Evolutionary conservation across 2,888 invertebrate species (phyloP).

Genomic region (Empis livida): DNA sequence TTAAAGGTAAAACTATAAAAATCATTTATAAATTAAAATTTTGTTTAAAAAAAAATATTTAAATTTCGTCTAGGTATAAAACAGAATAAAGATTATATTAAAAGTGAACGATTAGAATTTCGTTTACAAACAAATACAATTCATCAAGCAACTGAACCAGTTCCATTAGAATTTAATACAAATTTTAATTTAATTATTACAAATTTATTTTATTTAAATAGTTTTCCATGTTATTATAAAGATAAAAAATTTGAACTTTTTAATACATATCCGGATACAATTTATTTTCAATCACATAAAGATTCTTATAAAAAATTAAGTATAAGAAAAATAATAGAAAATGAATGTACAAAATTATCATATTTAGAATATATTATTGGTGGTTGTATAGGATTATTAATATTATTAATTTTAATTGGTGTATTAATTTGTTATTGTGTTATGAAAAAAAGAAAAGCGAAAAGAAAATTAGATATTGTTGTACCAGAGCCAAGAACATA

Average conservation of each 20-base stretch:
- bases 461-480: constrained; percentile 48
- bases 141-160: constrained; percentile 16
- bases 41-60: neutral
- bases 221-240: constrained; percentile 24
- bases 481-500: constrained; percentile 72
- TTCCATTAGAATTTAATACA: constrained; percentile 23
- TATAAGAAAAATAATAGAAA: constrained; percentile 23
- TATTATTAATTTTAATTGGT: constrained; percentile 35
- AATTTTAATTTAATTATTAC: constrained; percentile 26
- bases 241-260: constrained; percentile 25
- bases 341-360: constrained; percentile 23
- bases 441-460: constrained; percentile 26
- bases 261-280: constrained; percentile 21
- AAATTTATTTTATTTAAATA: constrained; percentile 24
- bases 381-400: constrained; percentile 35
- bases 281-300: constrained; percentile 20
- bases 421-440: constrained; percentile 38
- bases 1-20: constrained; percentile 18
- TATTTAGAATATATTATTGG: constrained; percentile 37
- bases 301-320: constrained; percentile 13
- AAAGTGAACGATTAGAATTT: constrained; percentile 29
- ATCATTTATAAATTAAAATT: neutral
- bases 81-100: constrained; percentile 25
- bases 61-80: constrained; percentile 16
- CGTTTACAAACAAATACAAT: constrained; percentile 30